Evolutionary conservation across 2,888 invertebrate species (phyloP).

Genomic region (Acleris laterana): DNA sequence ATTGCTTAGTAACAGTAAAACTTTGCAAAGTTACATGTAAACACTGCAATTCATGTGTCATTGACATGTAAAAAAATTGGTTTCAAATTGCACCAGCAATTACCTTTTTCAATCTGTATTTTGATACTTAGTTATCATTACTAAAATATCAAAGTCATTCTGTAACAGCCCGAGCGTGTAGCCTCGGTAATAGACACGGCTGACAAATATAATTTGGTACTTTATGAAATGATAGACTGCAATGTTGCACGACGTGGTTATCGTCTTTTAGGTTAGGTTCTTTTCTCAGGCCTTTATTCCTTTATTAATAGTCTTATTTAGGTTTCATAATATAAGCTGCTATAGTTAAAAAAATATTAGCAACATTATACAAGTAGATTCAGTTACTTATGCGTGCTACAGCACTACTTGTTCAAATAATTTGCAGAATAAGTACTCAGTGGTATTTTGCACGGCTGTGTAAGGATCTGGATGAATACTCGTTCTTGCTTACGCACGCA

Average conservation of each 20-base stretch:
- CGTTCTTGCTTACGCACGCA: slow-evolving; percentile 9
- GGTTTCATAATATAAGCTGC: too few species aligned
- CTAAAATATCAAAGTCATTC: slow-evolving; percentile 24
- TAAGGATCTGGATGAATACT: not conserved
- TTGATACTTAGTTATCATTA: slow-evolving; percentile 20
- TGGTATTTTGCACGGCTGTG: not conserved
- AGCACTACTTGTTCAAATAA: too few species aligned
- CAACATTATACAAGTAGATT: too few species aligned
- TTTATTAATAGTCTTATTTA: not conserved
- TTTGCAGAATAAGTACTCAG: not conserved
- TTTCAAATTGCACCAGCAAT: slow-evolving; percentile 29
- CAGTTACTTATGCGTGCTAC: too few species aligned
- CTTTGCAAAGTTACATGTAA: not conserved
- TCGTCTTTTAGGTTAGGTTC: not conserved
- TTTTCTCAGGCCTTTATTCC: not conserved
- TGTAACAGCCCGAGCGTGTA: slow-evolving; percentile 20
- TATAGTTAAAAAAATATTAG: too few species aligned
- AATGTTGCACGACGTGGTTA: slow-evolving; percentile 7
- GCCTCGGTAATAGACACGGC: not conserved
- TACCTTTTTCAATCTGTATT: slow-evolving; percentile 19
- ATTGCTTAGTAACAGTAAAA: slow-evolving; percentile 13
- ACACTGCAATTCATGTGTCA: slow-evolving; percentile 17
- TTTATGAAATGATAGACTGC: slow-evolving; percentile 24
- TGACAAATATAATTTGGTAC: slow-evolving; percentile 29
- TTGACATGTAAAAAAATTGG: slow-evolving; percentile 14